Percentiles rank a stretch among this genome's conserved stretches.
Evolutionary conservation across 37 sponge, comb jelly and placozoan genomes (phyloP).

Genomic region (Halichondria panicea): DNA sequence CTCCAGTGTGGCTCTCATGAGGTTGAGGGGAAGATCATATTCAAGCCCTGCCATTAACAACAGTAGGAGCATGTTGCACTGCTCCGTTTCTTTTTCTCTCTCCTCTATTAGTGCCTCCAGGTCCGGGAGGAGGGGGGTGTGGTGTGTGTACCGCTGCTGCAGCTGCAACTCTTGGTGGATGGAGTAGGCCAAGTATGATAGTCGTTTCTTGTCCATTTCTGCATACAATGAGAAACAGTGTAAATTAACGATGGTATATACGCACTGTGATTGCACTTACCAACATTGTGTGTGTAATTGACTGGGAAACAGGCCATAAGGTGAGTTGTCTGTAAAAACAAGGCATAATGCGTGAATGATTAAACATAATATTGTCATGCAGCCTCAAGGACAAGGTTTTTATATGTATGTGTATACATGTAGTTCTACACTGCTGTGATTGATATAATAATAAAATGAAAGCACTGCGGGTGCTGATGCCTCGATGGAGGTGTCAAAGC

Average conservation of each 20-base stretch:
- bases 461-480: no score
- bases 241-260: no score
- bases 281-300: conserved; percentile 29
- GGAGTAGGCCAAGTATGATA: conserved; percentile 23
- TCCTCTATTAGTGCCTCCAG: conserved; percentile 28
- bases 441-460: no score
- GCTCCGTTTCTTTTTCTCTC: conserved; percentile 38
- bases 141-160: conserved; percentile 7
- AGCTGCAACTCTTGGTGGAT: conserved; percentile 40
- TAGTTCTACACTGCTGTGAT: no score
- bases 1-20: conserved; percentile 55
- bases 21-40: conserved; percentile 41
- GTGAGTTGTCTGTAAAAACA: conserved; percentile 31
- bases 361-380: background rate
- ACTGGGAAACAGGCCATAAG: conserved; percentile 38
- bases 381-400: background rate
- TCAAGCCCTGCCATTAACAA: conserved; percentile 59
- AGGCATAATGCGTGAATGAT: background rate
- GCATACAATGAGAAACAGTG: no score
- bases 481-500: no score
- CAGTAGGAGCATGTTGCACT: conserved; percentile 72
- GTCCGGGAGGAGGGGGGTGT: conserved; percentile 1
- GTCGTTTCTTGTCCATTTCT: conserved; percentile 34
- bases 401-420: background rate
- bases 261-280: no score